Conservation (phyloP, 1,140 invertebrate species). For the Magallana ariakensis region DNA sequence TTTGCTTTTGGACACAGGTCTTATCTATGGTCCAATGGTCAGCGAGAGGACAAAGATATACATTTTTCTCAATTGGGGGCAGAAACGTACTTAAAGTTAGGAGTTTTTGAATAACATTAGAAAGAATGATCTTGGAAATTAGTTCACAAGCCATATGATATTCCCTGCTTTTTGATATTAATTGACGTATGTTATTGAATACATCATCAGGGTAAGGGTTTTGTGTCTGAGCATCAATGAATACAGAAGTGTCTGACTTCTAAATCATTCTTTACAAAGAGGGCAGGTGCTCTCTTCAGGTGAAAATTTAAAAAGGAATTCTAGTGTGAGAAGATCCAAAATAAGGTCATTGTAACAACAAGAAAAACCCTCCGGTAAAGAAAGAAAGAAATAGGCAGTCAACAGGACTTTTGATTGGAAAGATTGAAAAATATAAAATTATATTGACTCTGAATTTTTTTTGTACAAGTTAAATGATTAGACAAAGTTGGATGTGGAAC, state of each 20-base stretch:
- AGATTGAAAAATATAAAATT: not conserved
- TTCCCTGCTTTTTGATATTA: constrained; percentile 1
- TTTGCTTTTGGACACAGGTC: too few relatives aligned
- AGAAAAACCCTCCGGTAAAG: not conserved
- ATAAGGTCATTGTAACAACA: constrained; percentile 29
- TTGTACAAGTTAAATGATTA: constrained; percentile 15
- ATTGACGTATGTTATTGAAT: constrained; percentile 23
- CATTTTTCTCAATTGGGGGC: not conserved
- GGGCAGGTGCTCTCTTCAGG: constrained; percentile 33
- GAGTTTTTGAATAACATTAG: not conserved
- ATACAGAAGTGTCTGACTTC: constrained; percentile 15
- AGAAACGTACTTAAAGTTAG: not conserved
- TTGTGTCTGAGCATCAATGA: constrained; percentile 24
- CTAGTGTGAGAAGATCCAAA: constrained; percentile 27
- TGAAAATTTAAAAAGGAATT: constrained; percentile 1
- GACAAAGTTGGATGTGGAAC: not conserved
- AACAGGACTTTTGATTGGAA: not conserved
- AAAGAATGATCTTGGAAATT: not conserved
- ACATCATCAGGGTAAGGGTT: not conserved
- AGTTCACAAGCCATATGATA: not conserved
- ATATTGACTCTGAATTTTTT: not conserved
- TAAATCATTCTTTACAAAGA: not conserved
- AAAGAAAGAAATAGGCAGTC: constrained; percentile 1
- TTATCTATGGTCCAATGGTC: constrained; percentile 6
- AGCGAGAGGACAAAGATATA: not conserved